Conservation (phyloP, 1,140 invertebrate species). For the Nephila pilipes region DNA sequence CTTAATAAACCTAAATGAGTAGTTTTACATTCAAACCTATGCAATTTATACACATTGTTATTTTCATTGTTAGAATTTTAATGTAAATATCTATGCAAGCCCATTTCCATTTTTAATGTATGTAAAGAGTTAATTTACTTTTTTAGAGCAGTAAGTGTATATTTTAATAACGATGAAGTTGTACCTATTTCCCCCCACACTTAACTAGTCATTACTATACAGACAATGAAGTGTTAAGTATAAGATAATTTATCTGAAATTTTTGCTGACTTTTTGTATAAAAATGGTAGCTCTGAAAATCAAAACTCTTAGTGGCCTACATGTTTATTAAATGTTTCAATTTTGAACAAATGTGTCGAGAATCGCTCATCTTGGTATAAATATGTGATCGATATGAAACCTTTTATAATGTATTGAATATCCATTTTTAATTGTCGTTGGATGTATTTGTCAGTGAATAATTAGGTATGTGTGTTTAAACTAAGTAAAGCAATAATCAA, state of each 20-base stretch:
- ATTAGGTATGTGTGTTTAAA: background rate
- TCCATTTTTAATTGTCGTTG: background rate
- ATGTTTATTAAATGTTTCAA: constrained; percentile 17
- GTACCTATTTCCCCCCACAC: background rate
- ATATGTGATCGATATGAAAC: background rate
- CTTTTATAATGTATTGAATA: background rate
- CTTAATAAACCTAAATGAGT: background rate
- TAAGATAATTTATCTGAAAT: no score
- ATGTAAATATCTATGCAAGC: constrained; percentile 2
- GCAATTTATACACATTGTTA: background rate
- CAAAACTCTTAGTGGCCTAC: background rate
- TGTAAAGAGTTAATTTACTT: background rate
- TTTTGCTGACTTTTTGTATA: no score
- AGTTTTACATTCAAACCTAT: background rate
- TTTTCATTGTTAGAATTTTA: background rate
- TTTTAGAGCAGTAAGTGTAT: background rate
- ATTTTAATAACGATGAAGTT: background rate
- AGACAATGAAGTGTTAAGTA: background rate
- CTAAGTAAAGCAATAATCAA: background rate
- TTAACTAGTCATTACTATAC: background rate
- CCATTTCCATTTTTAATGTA: background rate
- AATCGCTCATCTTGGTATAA: background rate
- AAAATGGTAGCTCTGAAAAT: background rate
- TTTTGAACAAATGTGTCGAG: background rate
- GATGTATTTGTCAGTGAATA: background rate